A percentile compares a stretch with the other conserved stretches of the same genome.
phyloP scores from a whole-genome alignment of 2,888 invertebrate genomes.

The Lumbricus terrestris region DNA sequence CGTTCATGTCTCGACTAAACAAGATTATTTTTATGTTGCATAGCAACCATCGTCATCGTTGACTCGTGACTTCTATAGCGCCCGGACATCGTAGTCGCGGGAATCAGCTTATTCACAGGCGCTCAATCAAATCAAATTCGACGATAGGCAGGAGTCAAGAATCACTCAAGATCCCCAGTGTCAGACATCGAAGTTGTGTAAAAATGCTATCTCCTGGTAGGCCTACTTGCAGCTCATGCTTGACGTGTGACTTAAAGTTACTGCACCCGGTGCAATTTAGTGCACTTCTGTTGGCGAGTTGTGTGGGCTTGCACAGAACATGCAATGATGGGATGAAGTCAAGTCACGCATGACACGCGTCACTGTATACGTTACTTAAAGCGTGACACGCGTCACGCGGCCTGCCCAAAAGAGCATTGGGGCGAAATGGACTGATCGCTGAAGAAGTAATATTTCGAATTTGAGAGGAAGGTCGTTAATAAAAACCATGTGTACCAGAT shows the following conservation, averaged over 20 bases:
- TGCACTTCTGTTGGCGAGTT: background rate
- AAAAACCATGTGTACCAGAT: background rate
- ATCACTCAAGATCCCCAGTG: no score
- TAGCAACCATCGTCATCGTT: no score
- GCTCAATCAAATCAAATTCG: no score
- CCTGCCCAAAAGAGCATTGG: background rate
- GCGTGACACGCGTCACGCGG: background rate
- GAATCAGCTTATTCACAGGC: no score
- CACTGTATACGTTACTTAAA: background rate
- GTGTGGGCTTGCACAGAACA: background rate
- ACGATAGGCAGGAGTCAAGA: no score
- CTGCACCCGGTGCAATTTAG: background rate
- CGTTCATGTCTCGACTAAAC: no score
- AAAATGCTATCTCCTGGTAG: no score
- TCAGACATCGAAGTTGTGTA: no score
- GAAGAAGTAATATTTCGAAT: background rate
- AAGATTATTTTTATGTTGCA: no score
- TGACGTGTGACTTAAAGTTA: background rate
- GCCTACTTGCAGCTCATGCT: no score
- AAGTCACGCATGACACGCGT: background rate
- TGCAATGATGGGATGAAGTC: conserved; percentile 3
- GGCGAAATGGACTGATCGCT: background rate
- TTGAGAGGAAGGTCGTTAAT: background rate
- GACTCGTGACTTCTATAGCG: no score
- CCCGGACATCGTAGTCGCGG: no score